phyloP scores from a whole-genome alignment of 2,113 vertebrate genomes.

The Eclectus roratus region DNA sequence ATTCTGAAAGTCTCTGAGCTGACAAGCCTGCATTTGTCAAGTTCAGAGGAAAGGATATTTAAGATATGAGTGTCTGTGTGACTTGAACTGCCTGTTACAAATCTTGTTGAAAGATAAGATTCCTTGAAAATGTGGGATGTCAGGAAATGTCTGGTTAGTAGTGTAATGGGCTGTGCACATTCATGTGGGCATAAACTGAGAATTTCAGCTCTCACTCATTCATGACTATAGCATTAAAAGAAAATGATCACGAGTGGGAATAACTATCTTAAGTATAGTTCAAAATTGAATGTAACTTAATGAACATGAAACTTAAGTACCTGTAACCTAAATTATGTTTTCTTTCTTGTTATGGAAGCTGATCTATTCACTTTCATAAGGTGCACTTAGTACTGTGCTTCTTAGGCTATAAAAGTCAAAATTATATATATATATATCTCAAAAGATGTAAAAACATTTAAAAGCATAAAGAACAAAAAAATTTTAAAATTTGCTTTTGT shows the following conservation, averaged over 20 bases:
- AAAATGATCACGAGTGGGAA: neutral
- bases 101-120: constrained; percentile 52
- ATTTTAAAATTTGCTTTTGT: neutral
- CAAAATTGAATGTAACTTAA: neutral
- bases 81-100: constrained; percentile 55
- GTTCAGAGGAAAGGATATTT: constrained; percentile 44
- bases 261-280: neutral
- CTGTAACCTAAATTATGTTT: neutral
- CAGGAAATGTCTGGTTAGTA: constrained; percentile 32
- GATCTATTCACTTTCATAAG: neutral
- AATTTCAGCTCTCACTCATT: neutral
- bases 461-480: neutral
- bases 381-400: neutral
- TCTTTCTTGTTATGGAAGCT: neutral
- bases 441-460: neutral
- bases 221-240: neutral
- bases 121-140: constrained; percentile 31
- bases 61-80: constrained; percentile 58
- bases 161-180: neutral
- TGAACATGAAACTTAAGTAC: neutral
- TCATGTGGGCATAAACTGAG: neutral
- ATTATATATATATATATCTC: neutral
- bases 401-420: neutral
- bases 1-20: neutral
- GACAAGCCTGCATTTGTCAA: constrained; percentile 42